These are phyloP conservation scores for Drosophila aff. DNA, from an alignment of 1,140 invertebrate species.

Conservation along the genomic window DNA sequence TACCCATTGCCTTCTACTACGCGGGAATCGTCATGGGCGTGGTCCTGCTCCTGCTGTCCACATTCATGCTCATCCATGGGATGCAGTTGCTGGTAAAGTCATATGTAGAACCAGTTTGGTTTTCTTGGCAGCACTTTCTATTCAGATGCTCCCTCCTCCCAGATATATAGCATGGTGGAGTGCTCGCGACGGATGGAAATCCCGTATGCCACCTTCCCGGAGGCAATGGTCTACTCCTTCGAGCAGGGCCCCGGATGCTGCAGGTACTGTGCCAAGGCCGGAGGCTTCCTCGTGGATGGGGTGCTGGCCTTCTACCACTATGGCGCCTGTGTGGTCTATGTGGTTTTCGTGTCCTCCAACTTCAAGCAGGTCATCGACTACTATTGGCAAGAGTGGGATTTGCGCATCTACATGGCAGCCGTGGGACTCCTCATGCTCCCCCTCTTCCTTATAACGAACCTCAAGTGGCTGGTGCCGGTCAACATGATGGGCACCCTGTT, in stretches of 20 bases:
- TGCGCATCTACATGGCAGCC: slow-evolving; percentile 16
- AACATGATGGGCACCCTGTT: slow-evolving; percentile 32
- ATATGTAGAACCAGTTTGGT: neutral
- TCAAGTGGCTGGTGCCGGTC: slow-evolving; percentile 56
- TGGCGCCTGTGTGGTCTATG: slow-evolving; percentile 43
- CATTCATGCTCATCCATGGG: slow-evolving; percentile 36
- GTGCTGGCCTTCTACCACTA: slow-evolving; percentile 33
- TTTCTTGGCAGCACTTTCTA: no score
- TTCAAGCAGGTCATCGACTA: slow-evolving; percentile 29
- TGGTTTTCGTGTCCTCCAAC: slow-evolving; percentile 42
- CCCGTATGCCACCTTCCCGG: slow-evolving; percentile 29
- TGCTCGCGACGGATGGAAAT: slow-evolving; percentile 27
- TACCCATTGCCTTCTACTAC: slow-evolving; percentile 38
- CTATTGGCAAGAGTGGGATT: neutral
- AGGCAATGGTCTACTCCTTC: slow-evolving; percentile 46
- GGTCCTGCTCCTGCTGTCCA: neutral
- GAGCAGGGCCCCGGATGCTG: slow-evolving; percentile 30
- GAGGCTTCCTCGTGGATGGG: slow-evolving; percentile 20
- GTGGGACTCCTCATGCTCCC: slow-evolving; percentile 22
- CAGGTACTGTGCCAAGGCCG: slow-evolving; percentile 9
- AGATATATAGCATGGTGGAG: slow-evolving; percentile 57
- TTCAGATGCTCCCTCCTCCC: neutral
- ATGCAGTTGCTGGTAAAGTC: slow-evolving; percentile 39
- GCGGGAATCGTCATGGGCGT: slow-evolving; percentile 22
- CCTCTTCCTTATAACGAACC: slow-evolving; percentile 27